Percentiles rank a stretch among this genome's conserved stretches.
These are phyloP conservation scores for Cryptoprocta ferox DNA, from an alignment of 2,797 vertebrate genomes.

Conservation along the genomic window DNA sequence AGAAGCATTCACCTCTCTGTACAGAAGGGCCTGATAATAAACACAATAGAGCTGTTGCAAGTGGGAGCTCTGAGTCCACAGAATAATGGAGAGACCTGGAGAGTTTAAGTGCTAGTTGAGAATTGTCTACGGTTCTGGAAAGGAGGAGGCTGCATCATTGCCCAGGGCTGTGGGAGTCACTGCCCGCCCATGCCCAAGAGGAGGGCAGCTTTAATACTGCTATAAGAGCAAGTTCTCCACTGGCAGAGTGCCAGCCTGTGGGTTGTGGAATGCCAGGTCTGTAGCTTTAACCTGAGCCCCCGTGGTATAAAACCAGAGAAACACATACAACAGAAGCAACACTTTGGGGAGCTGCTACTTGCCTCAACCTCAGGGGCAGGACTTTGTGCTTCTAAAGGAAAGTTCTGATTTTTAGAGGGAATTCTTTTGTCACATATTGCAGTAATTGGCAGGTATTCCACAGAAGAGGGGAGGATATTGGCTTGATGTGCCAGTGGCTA, in stretches of 20 bases:
- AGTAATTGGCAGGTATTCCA: conserved; percentile 24
- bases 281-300: conserved; percentile 69
- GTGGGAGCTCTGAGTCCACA: background rate
- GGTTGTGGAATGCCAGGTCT: conserved; percentile 44
- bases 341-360: background rate
- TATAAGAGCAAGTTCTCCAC: conserved; percentile 33
- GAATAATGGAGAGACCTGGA: background rate
- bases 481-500: background rate
- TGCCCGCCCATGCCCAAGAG: background rate
- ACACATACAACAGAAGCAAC: background rate
- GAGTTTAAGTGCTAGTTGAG: background rate
- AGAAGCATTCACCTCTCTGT: conserved; percentile 59
- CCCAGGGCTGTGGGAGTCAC: background rate
- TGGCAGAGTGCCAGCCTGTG: background rate
- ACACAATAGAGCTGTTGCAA: conserved; percentile 33
- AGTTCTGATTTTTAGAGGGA: conserved; percentile 29
- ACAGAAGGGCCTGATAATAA: conserved; percentile 41
- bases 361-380: background rate
- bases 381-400: background rate
- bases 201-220: background rate
- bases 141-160: accelerated
- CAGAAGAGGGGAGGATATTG: conserved; percentile 37
- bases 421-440: conserved; percentile 39
- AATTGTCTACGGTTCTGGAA: background rate
- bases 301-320: conserved; percentile 35